Base-by-base conservation (phyloP, 1,140 invertebrate species). In the Micrasema longulum region DNA sequence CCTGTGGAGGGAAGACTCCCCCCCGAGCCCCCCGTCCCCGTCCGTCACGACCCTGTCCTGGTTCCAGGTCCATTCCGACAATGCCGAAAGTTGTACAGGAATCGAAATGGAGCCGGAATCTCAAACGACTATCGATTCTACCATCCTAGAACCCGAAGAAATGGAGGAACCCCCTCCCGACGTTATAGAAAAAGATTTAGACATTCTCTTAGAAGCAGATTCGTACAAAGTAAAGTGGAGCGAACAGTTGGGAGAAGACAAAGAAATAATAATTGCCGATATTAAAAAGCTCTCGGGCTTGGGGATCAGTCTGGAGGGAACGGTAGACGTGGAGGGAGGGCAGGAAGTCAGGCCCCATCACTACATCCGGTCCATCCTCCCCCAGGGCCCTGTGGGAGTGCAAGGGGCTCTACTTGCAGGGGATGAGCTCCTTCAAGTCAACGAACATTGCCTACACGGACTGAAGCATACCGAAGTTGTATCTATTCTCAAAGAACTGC, bases 401-500 rank as follows among this genome's bases (percentile, higher is more conserved):
- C 91, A 91, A 76, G 90, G 90, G 1, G 78, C 87, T 52, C 80
- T 80, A 71, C 82, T 78, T 78, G 85, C 89, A 1, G 90, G 89
- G 3, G 90, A 91, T 77, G 90, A 91, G 76, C 77, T 91, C 23
- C 79, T 91, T 47, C 89, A 91, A 85, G 89, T 90, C 77, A 57
- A 22, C 7, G 94, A 95, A 63, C 89, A 92, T 76, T 89, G 91
- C 76, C 85, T 98, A 12, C 88, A 96, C 67, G 95, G 95, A 6
- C 87, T 96, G 69, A 93, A 92, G 75, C 95, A 97, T 79, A 91
- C 93, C 16, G 94, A 96, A 80, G 95, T 97, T 20, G 95, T 97
- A 0, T 91, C 90, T 76, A 95, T 96, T 73, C 84, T 97, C 1
- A 96, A 95, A 82, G 93, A 96, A 75, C 86, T 97, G 69, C 95